Evolutionary conservation across 2,113 vertebrate genomes (phyloP).

Genomic region (Tetraodon nigroviridis): DNA sequence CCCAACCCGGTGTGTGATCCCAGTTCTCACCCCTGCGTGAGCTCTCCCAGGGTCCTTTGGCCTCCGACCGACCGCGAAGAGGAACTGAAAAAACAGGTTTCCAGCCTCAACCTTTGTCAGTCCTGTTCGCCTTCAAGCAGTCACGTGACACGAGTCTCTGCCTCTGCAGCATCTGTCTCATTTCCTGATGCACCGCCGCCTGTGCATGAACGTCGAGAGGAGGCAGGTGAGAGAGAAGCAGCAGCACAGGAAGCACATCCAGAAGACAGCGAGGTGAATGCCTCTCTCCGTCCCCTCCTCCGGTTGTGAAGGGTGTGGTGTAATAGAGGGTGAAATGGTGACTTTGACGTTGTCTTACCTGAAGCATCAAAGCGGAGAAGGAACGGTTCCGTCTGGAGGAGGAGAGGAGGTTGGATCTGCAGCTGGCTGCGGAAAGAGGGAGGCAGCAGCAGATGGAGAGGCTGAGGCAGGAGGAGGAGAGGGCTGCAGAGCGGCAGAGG

Average conservation of each 20-base stretch:
- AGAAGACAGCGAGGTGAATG: conserved; percentile 64
- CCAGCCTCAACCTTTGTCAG: neutral
- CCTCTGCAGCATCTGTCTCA: conserved; percentile 77
- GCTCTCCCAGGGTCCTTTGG: conserved; percentile 59
- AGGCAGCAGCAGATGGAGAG: conserved; percentile 58
- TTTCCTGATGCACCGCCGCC: conserved; percentile 78
- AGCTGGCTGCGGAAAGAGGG: conserved; percentile 27
- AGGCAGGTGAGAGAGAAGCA: conserved; percentile 81
- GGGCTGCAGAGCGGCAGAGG: conserved; percentile 35
- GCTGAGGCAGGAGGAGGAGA: conserved; percentile 73
- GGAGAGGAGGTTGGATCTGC: conserved; percentile 62
- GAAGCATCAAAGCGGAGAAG: conserved; percentile 83
- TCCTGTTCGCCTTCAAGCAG: neutral
- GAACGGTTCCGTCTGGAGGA: conserved; percentile 76
- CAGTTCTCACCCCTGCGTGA: conserved; percentile 10
- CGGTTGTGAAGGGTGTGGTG: neutral
- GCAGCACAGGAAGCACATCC: conserved; percentile 76
- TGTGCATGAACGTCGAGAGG: conserved; percentile 83
- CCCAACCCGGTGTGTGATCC: conserved; percentile 5
- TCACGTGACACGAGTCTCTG: neutral
- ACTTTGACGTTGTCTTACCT: neutral
- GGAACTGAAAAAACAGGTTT: conserved; percentile 77
- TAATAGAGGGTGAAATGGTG: neutral
- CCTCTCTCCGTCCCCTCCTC: conserved; percentile 3
- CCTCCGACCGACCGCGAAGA: conserved; percentile 76